Conservation (phyloP, 1,140 invertebrate genomes). For the Drosophila pruinosa region DNA sequence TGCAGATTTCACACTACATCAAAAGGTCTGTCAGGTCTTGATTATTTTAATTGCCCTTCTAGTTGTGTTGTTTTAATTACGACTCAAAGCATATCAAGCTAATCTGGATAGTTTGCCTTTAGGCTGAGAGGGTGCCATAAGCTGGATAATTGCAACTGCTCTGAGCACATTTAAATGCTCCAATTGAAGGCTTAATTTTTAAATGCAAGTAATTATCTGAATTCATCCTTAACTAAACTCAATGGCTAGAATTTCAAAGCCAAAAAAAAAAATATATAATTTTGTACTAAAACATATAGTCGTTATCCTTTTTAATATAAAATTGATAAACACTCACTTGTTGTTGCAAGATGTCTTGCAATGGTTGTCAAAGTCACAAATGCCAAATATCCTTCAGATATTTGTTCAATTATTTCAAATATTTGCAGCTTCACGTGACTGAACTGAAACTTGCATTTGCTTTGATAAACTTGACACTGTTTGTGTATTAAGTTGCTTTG, state of each 20-base stretch:
- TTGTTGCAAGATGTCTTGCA: constrained; percentile 39
- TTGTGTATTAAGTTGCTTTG: not conserved
- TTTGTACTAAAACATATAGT: not conserved
- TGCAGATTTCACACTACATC: constrained; percentile 72
- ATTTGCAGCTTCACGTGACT: constrained; percentile 32
- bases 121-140: constrained; percentile 12
- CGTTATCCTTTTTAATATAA: not conserved
- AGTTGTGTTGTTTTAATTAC: constrained; percentile 67
- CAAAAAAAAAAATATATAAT: not conserved
- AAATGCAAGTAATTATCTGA: not conserved
- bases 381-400: constrained; percentile 38
- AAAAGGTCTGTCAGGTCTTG: constrained; percentile 37
- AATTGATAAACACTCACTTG: constrained; percentile 66
- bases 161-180: not conserved
- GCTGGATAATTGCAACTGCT: constrained; percentile 24
- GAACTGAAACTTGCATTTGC: not conserved
- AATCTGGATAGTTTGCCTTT: constrained; percentile 10
- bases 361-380: constrained; percentile 13
- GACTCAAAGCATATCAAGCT: not conserved
- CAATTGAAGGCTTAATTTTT: not conserved
- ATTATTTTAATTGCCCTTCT: constrained; percentile 69
- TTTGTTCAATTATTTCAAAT: constrained; percentile 3
- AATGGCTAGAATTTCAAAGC: not conserved
- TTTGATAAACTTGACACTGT: constrained; percentile 13
- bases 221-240: not conserved